Evolutionary conservation across 2,888 invertebrate species (phyloP), one percentile per base, ranked within the genome.

Genomic region (Notodonta dromedarius): DNA sequence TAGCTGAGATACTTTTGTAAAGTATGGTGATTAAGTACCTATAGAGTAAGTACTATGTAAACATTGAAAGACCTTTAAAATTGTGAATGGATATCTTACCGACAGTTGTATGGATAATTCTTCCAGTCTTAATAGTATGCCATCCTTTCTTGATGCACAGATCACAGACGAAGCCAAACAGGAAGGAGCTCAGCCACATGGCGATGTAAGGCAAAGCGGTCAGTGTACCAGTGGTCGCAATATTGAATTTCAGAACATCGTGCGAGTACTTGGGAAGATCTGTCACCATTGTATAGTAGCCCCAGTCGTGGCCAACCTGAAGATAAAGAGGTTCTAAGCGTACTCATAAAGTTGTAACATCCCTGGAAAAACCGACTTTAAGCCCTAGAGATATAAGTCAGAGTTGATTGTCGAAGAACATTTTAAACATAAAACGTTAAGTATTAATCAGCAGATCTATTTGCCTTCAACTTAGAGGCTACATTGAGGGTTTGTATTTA

Each of bases 231-330:
- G 96, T 96, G 71, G 94, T 91, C 46, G 94, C 89, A 50, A 96
- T 95, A 72, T 95, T 93, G 79, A 94, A 95, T 74, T 95, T 94
- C 54, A 96, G 85, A 0, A 96, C 95, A 68, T 95, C 95, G 65
- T 94, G 94, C 76, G 96, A 95, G 83, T 96, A 96, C 65, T 95
- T 95, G 0, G 96, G 96, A 13, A 96, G 89, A 76, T 96, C 96
- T n/a, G 96, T 95, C 46, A 96, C 95, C 94, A 96, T 95, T 24
- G 95, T 96, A 80, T 95, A 96, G 83, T 96, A 95, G 2, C 96
- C 96, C 95, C 96, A 96, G 77, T 96, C 93, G 73, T 93, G 93
- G 7, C 93, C 93, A 42, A 93, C 91, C 93, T 93, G 76, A 2
- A 71, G 74, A 46, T 52, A 65, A 44, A 64, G 58, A 61, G 61